Base-by-base conservation (phyloP, 2,113 vertebrate genomes). In the Bubalus kerabau region DNA sequence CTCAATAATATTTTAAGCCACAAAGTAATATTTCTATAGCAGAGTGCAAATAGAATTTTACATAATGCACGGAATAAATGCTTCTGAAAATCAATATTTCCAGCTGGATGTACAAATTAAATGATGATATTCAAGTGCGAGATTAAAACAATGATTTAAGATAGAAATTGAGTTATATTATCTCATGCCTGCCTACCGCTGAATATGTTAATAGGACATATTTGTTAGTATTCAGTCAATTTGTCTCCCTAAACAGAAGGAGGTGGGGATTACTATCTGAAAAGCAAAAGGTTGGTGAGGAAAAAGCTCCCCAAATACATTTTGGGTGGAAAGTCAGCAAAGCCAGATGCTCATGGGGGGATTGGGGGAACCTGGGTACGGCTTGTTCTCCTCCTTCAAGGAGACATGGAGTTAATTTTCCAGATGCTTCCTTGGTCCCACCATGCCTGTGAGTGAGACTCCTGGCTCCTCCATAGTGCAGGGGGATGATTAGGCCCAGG, bases 41-140 rank as follows among this genome's bases (percentile, higher is more conserved):
- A 0, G 46, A 87, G 84, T 32, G 84, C 96, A 98, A 98, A 97
- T 62, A 97, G 92, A 95, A 83, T 94, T 98, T 87, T 81, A 94
- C 74, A 26, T 74, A 98, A 98, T 48, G 94, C 52, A 94, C 97
- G 96, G 98, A 92, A 95, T 2, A 95, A 98, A 97, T 30, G 80
- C 92, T 56, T 89, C 78, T 5, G 15, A 71, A 96, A 93, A 98
- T 50, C 95, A 98, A 1, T 95, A 98, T 96, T 98, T 97, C 87
- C 97, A 98, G 90, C 71, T 98, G 88, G 95, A 98, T 98, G 92
- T 97, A 93, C 82, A 98, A 98, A 97, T 88, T 98, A 92, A 90
- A 96, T 94, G 87, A 94, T 91, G 97, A 97, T 86, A 64, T 43
- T 97, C 85, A 94, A 98, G 98, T 50, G 95, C 9, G 57, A 97